phyloP scores from a whole-genome alignment of 2,113 vertebrate genomes.

The Notiomystis cincta region DNA sequence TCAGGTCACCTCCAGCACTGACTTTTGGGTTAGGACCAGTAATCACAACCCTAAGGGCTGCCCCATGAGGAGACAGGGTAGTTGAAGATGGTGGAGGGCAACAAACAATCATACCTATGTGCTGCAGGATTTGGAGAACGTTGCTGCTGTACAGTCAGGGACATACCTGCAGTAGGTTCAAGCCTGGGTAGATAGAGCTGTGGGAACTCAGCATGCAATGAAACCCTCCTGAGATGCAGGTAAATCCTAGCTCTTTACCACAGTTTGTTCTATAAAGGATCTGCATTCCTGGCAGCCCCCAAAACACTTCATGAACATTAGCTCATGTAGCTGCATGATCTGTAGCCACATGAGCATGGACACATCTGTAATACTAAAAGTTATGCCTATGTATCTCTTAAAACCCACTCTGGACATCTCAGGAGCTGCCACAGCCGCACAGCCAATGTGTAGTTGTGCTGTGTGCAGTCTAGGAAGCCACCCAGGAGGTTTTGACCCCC shows the following conservation, averaged over 20 bases:
- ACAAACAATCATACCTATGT: neutral
- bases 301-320: neutral
- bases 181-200: neutral
- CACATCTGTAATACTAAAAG: neutral
- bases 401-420: neutral
- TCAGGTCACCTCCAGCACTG: neutral
- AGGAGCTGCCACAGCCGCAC: fast-evolving
- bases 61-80: fast-evolving
- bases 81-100: neutral
- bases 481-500: neutral
- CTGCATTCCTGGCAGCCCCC: neutral
- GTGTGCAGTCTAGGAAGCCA: neutral
- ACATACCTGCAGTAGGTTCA: neutral
- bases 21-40: neutral
- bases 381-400: fast-evolving
- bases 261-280: neutral
- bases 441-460: neutral
- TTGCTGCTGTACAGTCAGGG: neutral
- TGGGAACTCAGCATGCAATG: neutral
- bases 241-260: neutral
- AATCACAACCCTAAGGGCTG: neutral
- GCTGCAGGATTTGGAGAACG: neutral
- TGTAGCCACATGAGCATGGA: fast-evolving
- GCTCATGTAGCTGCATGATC: neutral
- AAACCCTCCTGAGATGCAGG: neutral